Base-by-base conservation (phyloP, 1,140 invertebrate genomes). In the Pseudomyrmex flavicornis region DNA sequence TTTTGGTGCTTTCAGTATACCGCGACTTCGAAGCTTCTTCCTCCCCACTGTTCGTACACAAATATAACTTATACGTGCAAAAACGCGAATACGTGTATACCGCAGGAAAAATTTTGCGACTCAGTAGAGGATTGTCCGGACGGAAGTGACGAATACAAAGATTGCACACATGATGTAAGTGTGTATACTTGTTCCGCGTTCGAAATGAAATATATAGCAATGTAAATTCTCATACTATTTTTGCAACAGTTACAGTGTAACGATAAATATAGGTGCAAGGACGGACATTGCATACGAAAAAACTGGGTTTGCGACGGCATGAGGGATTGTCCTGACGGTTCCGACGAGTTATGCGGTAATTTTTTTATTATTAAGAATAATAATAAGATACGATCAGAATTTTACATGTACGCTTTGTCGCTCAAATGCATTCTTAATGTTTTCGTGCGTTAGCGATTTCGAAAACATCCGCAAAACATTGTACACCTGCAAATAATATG, bases 311-410 rank as follows among this genome's bases (percentile, higher is more conserved):
- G 97, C 91, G 96, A 97, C 90, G 95, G 95, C 17, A 74, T 63
- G 1, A 92, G 95, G 68, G 96, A 97, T 91, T 97, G 97, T 91
- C 85, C 88, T 0, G 97, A 97, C 90, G 94, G 94, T 56, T 95
- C 95, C 66, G 97, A 97, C 91, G 97, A 97, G 93, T 76, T 93
- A 61, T 97, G 97, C 90, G 95, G 96, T 96, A 73, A 86, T n/a
- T 62, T 61, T 63, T 48, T 56, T 70, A 61, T 46, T 4, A 22
- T 56, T 74, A 61, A 35, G 52, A 73, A 35, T 54, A 44, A 26
- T 7, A n/a, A 26, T 7, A n/a, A 10, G 59, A 83, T 8, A 70
- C 7, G 35, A 17, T 35, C 35, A 35, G 5, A 5, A 35, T 35
- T 35, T 35, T 35, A 35, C 35, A 35, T 26, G 26, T 26, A 26